Base-by-base conservation (phyloP, 2,797 vertebrate species). In the Rhynchonycteris naso region DNA sequence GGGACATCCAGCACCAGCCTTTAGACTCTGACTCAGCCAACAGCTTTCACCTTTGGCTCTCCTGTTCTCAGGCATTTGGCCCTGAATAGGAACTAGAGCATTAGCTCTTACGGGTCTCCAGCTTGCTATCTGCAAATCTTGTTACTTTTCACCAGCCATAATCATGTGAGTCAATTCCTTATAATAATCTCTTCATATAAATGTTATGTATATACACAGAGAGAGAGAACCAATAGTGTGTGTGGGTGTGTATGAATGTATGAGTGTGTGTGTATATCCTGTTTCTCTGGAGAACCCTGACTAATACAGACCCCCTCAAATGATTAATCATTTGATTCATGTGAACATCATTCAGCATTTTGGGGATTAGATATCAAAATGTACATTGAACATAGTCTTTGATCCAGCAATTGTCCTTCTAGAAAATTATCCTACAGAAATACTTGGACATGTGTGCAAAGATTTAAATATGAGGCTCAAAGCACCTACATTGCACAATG, bases 401-500 rank as follows among this genome's bases (percentile, higher is more conserved):
- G 58, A 35, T 38, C 22, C 43, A 72, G 28, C 6, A 81, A 22
- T 35, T 71, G 16, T n/a, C 28, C 74, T 65, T 69, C 59, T 52
- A 88, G 65, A 26, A 82, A 93, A 90, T 84, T 82, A 30, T 75
- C 33, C 33, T 72, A 74, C 33, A 82, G 35, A 90, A 68, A 75
- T 86, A 59, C 28, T 5, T 81, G 24, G 24, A 52, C 38, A 28
- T 19, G 18, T 21, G 18, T 18, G 5, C 88, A 93, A 78, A 90
- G 61, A 56, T 47, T 61, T n/a, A 50, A 63, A 38, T 28, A 2
- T 65, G 47, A 61, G 71, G 59, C 26, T 84, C 47, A 22, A 59
- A 33, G 15, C 2, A 13, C 38, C 30, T 13, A 38, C 0, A 3
- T 2, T 59, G 22, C 22, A 30, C 12, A 7, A 10, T 10, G 13